Evolutionary conservation across 2,888 invertebrate species (phyloP), one percentile per base, ranked within the genome.

Genomic region (Pyrocoelia pectoralis): DNA sequence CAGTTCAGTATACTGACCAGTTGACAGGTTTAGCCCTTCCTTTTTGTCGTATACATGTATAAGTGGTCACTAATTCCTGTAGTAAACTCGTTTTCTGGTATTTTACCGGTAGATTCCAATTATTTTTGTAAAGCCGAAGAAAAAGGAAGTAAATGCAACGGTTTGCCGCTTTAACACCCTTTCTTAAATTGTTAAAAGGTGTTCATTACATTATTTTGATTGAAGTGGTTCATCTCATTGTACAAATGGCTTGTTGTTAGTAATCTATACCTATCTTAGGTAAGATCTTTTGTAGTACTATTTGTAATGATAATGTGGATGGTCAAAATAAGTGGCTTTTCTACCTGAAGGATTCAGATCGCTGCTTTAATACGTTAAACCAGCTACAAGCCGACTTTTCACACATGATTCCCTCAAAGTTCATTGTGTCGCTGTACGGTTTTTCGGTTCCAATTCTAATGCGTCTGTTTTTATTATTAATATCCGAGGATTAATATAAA

Each of bases 131-230:
- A 14, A 2, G 15, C 19, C n/a, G 3, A n/a, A 33, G 52, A 33
- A 33, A 52, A 52, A 52, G 52, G 52, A 33, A 48, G 53, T 24
- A 19, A 53, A 28, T 18, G n/a, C 29, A 60, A 41, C 19, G 46
- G 18, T 40, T 10, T 12, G 13, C 12, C 29, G 33, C 24, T 50
- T 50, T 2, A 46, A 46, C 49, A 49, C 24, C 24, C 24, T 24
- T 24, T 24, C 24, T 6, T 3, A 3, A 24, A 24, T 24, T 24
- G 24, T 24, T 51, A 46, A 55, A 55, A 48, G 69, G 72, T 74
- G 67, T 76, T 71, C 56, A 67, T 76, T 74, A 74, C 75, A 73
- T 69, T 76, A 70, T 76, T 75, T 76, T 75, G 73, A 72, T 74
- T 68, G 52, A 65, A 72, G 71, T 73, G 73, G 72, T 72, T 71